Base-by-base conservation (phyloP, 2,888 invertebrate species). In the Eupithecia pulchellata region DNA sequence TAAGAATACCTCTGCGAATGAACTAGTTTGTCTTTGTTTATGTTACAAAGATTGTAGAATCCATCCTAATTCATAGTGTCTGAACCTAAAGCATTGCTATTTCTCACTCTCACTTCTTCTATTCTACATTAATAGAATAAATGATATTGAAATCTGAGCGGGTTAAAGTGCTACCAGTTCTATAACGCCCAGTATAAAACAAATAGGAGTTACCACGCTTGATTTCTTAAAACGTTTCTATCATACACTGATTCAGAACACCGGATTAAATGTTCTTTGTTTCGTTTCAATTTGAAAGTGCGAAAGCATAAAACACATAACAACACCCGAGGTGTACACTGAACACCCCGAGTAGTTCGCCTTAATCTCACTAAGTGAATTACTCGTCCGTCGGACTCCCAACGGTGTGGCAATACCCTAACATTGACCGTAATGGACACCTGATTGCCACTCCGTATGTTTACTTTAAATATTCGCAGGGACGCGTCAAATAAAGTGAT, bases 351-450 rank as follows among this genome's bases (percentile, higher is more conserved):
- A 79, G 79, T 82, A 80, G 81, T 82, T 83, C 81, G 84, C 79
- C 84, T 88, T 88, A 89, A 90, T 89, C 88, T 89, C 84, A 81
- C 87, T 89, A 87, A 90, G 89, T 89, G 89, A 88, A 88, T 89
- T 88, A 86, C 85, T 71, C 67, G 71, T 66, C 67, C 73, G 66
- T 47, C 68, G 47, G 57, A 61, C 67, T 69, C 73, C 66, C 64
- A 29, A 29, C 62, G 65, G 39, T 61, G 66, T 60, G 36, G 70
- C 76, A 65, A 74, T 77, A 73, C 75, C 75, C 78, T 75, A 77
- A 78, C 77, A 78, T 60, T 57, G 64, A 67, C 64, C 69, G 67
- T 69, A 65, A 73, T 69, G 67, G 73, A 67, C 14, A 69, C 66
- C 73, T 68, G 62, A 64, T 58, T 61, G 69, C 47, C 66, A 62